A percentile compares a stretch with the other conserved stretches of the same genome.
These are phyloP conservation scores for Aptenodytes forsteri DNA, from an alignment of 2,113 vertebrate genomes.

Conservation along the genomic window DNA sequence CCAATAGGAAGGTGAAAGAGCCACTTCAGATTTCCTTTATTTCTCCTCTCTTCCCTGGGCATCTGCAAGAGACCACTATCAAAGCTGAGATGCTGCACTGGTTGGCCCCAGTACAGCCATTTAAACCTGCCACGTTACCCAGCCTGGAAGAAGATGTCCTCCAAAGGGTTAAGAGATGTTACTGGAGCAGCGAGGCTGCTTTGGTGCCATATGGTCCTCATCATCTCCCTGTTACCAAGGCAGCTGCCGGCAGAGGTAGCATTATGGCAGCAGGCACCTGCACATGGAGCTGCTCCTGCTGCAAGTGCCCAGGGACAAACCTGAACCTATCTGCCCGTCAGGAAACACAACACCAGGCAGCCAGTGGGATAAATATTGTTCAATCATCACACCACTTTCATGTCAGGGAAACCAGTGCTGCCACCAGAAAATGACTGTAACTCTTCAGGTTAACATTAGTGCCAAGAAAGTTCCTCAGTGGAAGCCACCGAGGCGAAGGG, in stretches of 20 bases:
- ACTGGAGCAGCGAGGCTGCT: not conserved
- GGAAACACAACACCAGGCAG: not conserved
- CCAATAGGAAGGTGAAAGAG: not conserved
- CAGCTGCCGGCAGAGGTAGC: not conserved
- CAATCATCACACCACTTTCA: not conserved
- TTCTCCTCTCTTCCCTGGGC: not conserved
- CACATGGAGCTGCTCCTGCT: not conserved
- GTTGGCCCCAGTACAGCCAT: not conserved
- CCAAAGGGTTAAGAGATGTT: slow-evolving; percentile 16
- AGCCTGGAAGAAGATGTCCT: not conserved
- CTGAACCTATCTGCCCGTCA: not conserved
- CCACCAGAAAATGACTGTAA: not conserved
- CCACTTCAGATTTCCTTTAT: not conserved
- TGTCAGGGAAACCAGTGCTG: not conserved
- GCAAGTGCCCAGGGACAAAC: not conserved
- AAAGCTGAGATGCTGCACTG: not conserved
- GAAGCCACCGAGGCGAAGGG: too few species aligned
- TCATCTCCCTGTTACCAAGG: not conserved
- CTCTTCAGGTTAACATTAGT: not conserved
- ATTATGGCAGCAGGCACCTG: not conserved
- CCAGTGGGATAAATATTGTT: not conserved
- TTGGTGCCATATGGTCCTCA: slow-evolving; percentile 8
- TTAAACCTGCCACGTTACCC: not conserved
- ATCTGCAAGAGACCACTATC: not conserved
- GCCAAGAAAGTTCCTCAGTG: not conserved